Percentiles rank a stretch among this genome's conserved stretches.
phyloP scores from a whole-genome alignment of 1,140 invertebrate genomes.

The Leptopilina clavipes region DNA sequence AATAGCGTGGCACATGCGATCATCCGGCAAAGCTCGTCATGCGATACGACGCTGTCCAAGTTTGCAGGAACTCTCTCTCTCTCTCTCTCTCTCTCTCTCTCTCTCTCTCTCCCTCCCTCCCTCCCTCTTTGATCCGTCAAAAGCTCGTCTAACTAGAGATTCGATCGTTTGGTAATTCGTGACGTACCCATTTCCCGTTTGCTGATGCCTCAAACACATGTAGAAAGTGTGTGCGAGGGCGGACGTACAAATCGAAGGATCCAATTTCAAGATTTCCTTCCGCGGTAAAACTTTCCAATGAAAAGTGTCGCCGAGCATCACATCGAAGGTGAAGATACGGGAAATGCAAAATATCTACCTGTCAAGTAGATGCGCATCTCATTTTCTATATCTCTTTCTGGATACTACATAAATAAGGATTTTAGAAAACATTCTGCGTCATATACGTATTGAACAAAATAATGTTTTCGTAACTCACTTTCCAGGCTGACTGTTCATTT shows the following conservation, averaged over 20 bases:
- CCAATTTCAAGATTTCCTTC: constrained; percentile 32
- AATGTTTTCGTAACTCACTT: too few species aligned
- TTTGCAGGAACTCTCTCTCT: not conserved
- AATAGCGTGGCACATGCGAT: constrained; percentile 15
- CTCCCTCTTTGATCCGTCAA: constrained; percentile 19
- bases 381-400: not conserved
- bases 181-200: constrained; percentile 11
- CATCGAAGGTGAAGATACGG: not conserved
- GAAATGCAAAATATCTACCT: constrained; percentile 7
- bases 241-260: not conserved
- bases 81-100: not conserved
- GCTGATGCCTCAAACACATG: not conserved
- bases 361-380: constrained; percentile 1
- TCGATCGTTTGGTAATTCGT: constrained; percentile 30
- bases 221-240: not conserved
- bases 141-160: constrained; percentile 25
- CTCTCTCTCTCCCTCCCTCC: constrained; percentile 11
- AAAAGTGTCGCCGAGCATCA: constrained; percentile 21
- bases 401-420: not conserved
- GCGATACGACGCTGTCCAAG: constrained; percentile 24
- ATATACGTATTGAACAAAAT: too few species aligned
- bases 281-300: constrained; percentile 13
- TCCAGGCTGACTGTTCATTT: too few species aligned
- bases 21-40: constrained; percentile 14
- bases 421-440: not conserved